These are phyloP conservation scores for Limenitis camilla DNA, from an alignment of 2,888 invertebrate species.

Conservation along the genomic window DNA sequence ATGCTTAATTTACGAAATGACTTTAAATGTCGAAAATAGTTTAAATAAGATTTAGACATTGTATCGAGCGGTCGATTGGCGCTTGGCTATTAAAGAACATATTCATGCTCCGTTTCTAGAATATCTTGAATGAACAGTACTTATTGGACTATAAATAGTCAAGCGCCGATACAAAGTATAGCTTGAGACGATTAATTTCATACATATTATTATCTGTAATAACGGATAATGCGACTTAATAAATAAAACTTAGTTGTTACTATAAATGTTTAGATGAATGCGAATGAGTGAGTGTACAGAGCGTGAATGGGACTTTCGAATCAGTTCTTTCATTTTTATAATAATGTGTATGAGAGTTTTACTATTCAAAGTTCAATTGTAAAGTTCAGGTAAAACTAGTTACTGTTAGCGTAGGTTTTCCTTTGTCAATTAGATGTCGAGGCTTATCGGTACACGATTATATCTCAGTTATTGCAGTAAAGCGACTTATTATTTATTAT, in stretches of 20 bases:
- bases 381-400: slow-evolving; percentile 30
- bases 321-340: slow-evolving; percentile 49
- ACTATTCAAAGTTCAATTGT: slow-evolving; percentile 27
- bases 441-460: slow-evolving; percentile 37
- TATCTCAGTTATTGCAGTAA: slow-evolving; percentile 48
- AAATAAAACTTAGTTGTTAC: slow-evolving; percentile 69
- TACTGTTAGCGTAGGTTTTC: slow-evolving; percentile 46
- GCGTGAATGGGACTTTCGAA: slow-evolving; percentile 66
- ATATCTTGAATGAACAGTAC: background rate
- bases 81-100: slow-evolving; percentile 49
- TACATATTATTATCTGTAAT: slow-evolving; percentile 52
- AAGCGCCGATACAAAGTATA: slow-evolving; percentile 51
- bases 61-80: slow-evolving; percentile 55
- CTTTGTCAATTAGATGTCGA: slow-evolving; percentile 47
- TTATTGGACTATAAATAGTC: slow-evolving; percentile 38
- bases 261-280: slow-evolving; percentile 73
- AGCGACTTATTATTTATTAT: slow-evolving; percentile 66
- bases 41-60: slow-evolving; percentile 58
- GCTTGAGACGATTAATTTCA: slow-evolving; percentile 56
- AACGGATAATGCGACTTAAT: slow-evolving; percentile 60
- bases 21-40: slow-evolving; percentile 65
- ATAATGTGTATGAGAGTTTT: slow-evolving; percentile 27
- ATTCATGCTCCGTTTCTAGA: background rate
- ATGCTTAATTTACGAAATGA: slow-evolving; percentile 66
- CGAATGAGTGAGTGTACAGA: slow-evolving; percentile 64